These are phyloP conservation scores for Phytoseiulus persimilis DNA, from an alignment of 2,888 invertebrate species.

Conservation along the genomic window DNA sequence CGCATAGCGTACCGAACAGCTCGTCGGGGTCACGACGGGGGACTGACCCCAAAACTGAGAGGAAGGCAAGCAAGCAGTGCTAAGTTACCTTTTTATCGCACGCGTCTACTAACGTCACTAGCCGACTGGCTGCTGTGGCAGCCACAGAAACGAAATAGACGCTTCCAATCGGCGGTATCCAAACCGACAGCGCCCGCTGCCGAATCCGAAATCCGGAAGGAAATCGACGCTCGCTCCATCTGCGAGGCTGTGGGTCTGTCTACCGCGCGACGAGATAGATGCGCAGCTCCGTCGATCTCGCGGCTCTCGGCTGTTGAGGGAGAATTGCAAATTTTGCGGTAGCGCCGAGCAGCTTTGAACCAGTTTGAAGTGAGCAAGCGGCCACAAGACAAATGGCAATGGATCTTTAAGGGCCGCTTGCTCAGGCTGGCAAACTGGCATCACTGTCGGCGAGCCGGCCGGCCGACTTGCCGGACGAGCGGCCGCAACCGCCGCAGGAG, in stretches of 20 bases:
- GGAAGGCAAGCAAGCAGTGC: neutral
- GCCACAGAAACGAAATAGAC: neutral
- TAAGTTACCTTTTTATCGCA: slow-evolving; percentile 5
- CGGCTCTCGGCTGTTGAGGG: neutral
- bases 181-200: neutral
- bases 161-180: neutral
- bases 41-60: slow-evolving; percentile 5
- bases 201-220: neutral
- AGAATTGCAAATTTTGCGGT: neutral
- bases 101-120: neutral
- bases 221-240: neutral
- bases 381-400: neutral
- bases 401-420: neutral
- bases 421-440: neutral
- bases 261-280: neutral
- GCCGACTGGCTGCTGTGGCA: neutral
- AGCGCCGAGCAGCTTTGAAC: neutral
- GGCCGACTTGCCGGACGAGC: neutral
- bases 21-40: neutral
- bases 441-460: neutral
- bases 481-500: neutral
- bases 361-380: neutral
- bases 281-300: neutral
- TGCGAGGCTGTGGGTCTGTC: neutral
- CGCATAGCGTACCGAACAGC: neutral